Base-by-base conservation (phyloP, 2,113 vertebrate genomes). In the Pterocles gutturalis region DNA sequence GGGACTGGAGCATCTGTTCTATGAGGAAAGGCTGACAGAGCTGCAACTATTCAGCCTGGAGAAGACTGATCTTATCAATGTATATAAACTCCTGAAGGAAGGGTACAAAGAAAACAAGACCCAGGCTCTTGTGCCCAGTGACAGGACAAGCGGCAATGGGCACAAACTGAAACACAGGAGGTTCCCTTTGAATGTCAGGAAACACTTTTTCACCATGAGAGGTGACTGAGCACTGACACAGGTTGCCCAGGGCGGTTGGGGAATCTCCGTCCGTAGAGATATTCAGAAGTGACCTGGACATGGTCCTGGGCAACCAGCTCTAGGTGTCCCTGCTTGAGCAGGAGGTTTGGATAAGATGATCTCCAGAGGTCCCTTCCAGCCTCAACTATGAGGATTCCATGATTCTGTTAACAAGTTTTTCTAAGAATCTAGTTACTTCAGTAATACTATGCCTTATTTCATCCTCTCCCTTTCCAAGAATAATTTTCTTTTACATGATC, bases 371-470 rank as follows among this genome's bases (percentile, higher is more conserved):
- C 15, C 33, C 51, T 90, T 87, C 45, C 24, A 79, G n/a, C 3
- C 43, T 29, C 31, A 43, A 6, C 13, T 15, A 10, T 41, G 41
- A 41, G 41, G 41, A 41, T 33, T 57, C 38, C 41, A 7, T 24
- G 6, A 71, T 49, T 70, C 43, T 28, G 22, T 70, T 57, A 34
- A 46, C 9, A 43, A 33, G 5, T 53, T 89, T 89, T 88, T 82
- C 84, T 90, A 69, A 92, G 75, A 90, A 80, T 43, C 33, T 17
- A 89, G 43, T 82, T 96, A 55, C 48, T 66, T 83, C 81, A 79
- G 36, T 67, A 57, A 61, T 36, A 61, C 17, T 76, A 5, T 8
- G 8, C 17, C 18, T 29, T 51, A 62, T 53, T 72, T 21, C 31
- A 69, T 25, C 15, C 45, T 64, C 19, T 64, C 28, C 15, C 64